Evolutionary conservation across 2,113 vertebrate genomes (phyloP).

Genomic region (Strix aluco): DNA sequence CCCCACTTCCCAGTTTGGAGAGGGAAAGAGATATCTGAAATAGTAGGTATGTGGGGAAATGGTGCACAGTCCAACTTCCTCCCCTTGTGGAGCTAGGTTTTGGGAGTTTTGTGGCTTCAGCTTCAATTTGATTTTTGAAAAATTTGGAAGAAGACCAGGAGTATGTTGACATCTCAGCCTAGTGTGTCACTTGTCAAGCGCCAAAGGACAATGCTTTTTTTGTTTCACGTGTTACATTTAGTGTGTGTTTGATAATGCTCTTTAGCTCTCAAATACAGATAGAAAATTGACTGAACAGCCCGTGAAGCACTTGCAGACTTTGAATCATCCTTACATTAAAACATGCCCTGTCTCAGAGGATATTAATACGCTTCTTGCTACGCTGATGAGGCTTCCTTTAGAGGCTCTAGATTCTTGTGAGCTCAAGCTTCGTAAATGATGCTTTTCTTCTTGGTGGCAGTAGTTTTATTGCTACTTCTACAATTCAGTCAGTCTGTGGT

Average conservation of each 20-base stretch:
- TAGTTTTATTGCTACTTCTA: not conserved
- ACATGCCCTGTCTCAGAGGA: not conserved
- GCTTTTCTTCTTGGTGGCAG: conserved; percentile 4
- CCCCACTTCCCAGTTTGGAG: not conserved
- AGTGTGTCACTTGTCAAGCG: not conserved
- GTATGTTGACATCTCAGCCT: not conserved
- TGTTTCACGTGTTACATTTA: not conserved
- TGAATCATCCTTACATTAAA: not conserved
- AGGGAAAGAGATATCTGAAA: not conserved
- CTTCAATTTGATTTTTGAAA: not conserved
- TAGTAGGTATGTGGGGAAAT: not conserved
- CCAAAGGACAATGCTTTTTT: not conserved
- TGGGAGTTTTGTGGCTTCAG: not conserved
- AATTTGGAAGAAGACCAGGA: not conserved
- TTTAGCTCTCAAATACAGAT: not conserved
- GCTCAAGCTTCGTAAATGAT: not conserved
- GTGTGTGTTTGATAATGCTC: not conserved
- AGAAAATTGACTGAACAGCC: not conserved
- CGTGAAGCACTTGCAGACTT: not conserved
- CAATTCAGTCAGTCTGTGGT: not conserved
- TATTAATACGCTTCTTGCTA: not conserved
- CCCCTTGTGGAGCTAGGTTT: not conserved
- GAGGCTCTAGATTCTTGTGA: not conserved
- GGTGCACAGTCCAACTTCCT: not conserved
- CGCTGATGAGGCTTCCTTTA: not conserved